Percentiles rank a stretch among this genome's conserved stretches.
phyloP scores from a whole-genome alignment of 2,113 vertebrate genomes.

The Chunga burmeisteri region DNA sequence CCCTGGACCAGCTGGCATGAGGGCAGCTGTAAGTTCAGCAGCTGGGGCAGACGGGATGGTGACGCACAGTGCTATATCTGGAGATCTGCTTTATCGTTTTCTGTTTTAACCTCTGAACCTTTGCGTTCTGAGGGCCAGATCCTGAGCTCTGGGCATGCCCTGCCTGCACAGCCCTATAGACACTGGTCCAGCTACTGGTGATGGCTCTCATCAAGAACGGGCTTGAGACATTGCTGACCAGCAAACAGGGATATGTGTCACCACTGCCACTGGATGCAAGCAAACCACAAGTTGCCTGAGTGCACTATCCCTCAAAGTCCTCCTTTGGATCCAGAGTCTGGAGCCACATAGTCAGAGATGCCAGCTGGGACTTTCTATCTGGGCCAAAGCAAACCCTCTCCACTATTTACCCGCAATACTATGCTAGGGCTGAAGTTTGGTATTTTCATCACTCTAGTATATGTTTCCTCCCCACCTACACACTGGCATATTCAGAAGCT shows the following conservation, averaged over 20 bases:
- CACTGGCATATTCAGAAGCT: background rate
- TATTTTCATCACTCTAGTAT: background rate
- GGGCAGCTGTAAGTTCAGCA: conserved; percentile 38
- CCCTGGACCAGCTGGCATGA: conserved; percentile 14
- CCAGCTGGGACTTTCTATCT: background rate
- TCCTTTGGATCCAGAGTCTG: background rate
- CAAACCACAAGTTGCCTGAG: rapidly evolving
- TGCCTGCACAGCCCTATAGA: background rate
- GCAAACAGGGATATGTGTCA: background rate
- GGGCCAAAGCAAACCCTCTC: background rate
- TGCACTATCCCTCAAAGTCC: background rate
- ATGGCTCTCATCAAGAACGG: background rate
- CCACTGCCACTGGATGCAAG: background rate
- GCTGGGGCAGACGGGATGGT: conserved; percentile 28
- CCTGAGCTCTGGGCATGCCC: background rate
- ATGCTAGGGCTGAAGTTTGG: background rate
- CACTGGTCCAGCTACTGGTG: background rate
- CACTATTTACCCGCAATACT: background rate
- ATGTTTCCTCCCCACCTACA: background rate
- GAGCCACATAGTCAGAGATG: background rate
- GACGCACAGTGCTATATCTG: background rate
- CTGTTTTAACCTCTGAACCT: conserved; percentile 3
- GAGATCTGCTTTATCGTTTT: conserved; percentile 23
- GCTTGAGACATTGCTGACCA: background rate
- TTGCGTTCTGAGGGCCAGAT: background rate